phyloP scores from a whole-genome alignment of 2,888 invertebrate genomes.

The Cataglyphis albicans region DNA sequence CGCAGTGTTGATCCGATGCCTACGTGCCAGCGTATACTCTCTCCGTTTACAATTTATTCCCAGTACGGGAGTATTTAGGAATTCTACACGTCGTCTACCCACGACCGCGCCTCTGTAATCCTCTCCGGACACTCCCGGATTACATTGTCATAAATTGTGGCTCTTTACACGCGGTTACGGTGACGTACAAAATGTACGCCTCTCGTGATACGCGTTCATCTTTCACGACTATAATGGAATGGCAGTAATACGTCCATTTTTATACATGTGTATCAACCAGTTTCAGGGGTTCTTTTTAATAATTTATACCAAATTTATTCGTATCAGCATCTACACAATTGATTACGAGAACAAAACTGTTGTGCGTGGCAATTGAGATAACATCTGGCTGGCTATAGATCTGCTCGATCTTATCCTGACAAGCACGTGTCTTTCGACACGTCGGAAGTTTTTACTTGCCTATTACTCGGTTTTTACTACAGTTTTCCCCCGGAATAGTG shows the following conservation, averaged over 20 bases:
- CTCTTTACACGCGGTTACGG: slow-evolving; percentile 34
- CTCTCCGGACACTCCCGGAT: slow-evolving; percentile 39
- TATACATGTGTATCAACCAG: not conserved
- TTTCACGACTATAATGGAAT: not conserved
- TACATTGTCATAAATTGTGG: slow-evolving; percentile 47
- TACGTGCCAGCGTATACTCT: slow-evolving; percentile 19
- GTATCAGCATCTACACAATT: slow-evolving; percentile 34
- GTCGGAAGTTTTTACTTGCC: slow-evolving; percentile 58
- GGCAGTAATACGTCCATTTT: not conserved
- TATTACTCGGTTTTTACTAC: slow-evolving; percentile 53
- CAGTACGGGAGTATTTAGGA: slow-evolving; percentile 40
- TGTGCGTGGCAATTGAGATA: slow-evolving; percentile 52
- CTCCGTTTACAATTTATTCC: slow-evolving; percentile 41
- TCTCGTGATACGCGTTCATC: not conserved
- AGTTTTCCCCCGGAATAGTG: slow-evolving; percentile 21
- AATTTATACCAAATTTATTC: slow-evolving; percentile 40
- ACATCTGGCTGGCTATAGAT: slow-evolving; percentile 33
- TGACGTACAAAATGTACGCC: slow-evolving; percentile 17
- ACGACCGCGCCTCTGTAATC: slow-evolving; percentile 47
- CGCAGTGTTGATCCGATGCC: not conserved
- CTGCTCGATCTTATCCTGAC: slow-evolving; percentile 57
- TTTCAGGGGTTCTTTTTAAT: slow-evolving; percentile 37
- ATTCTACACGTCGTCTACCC: slow-evolving; percentile 33
- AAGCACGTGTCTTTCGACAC: slow-evolving; percentile 46
- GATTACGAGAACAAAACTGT: slow-evolving; percentile 49